Base-by-base conservation (phyloP, 2,113 vertebrate genomes). In the Tursiops truncatus region DNA sequence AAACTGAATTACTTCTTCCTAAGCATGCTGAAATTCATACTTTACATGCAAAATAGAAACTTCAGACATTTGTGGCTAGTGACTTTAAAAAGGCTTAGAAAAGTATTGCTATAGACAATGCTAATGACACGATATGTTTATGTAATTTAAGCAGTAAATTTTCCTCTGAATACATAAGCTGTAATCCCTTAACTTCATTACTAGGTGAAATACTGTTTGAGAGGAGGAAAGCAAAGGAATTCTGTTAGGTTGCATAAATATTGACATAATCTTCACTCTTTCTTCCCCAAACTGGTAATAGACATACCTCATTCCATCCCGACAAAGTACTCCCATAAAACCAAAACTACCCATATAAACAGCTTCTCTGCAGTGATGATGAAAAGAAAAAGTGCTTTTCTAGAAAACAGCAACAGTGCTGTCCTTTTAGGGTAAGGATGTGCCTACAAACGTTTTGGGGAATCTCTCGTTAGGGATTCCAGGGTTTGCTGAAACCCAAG, bases 151-250 rank as follows among this genome's bases (percentile, higher is more conserved):
- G 70, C 88, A 89, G 33, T 95, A 81, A 89, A 50, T 94, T 95
- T 70, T 97, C 36, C 44, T 92, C 82, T 36, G 83, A 71, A 97
- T 91, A 98, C 85, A 93, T 91, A 95, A 91, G 25, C 68, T n/a
- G 41, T 14, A 86, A 98, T 96, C 71, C 81, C 96, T 96, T 82
- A 94, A 96, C 96, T 98, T 98, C 96, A 94, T 97, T 97, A 94
- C 93, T 97, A 92, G 84, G 74, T 98, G 87, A 97, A 96, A 82
- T 8, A 17, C 62, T 2, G 56, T 79, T 89, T 96, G 83, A 87
- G 65, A 89, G 90, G 47, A 96, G 70, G 73, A 95, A 94, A 98
- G 92, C 33, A 95, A 98, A 97, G 38, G 63, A 1, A 0, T 95
- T 89, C 1, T 95, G 92, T 96, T 89, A 89, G 91, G 70, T 96